Base-by-base conservation (phyloP, 2,113 vertebrate species). In the Siniperca chuatsi region DNA sequence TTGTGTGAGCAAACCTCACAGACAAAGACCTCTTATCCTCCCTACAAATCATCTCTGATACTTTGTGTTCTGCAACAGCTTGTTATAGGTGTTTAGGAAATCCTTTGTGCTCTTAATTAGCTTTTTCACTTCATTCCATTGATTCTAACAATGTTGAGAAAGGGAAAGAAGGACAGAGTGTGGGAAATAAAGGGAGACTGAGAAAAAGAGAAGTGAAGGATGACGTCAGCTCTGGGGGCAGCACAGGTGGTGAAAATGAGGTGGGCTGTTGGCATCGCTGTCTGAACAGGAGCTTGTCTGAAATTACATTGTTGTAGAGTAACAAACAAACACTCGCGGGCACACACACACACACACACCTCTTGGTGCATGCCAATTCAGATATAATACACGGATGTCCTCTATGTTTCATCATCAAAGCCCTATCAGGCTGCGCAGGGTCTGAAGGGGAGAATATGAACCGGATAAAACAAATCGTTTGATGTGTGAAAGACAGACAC, bases 381-480 rank as follows among this genome's bases (percentile, higher is more conserved):
- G 90, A 93, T 91, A 92, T 91, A 93, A 93, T 92, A 92, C 93
- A 91, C 84, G 92, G 93, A 95, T 96, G 95, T 96, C 95, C 95
- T 96, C 92, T 73, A 86, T 85, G 91, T 96, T 96, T 96, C 95
- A 96, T 96, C 95, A 96, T 96, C 96, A 96, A 96, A 96, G 95
- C 89, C 74, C 83, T 89, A 94, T 91, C 92, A 92, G 89, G 90
- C 92, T 87, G 90, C 80, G 79, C 89, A 85, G 89, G 92, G 94
- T 94, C 93, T 95, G 93, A 94, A 94, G 93, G 92, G 92, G 91
- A 94, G 93, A 95, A 95, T 95, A 96, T 94, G 95, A 94, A 96
- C 87, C 95, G 93, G 94, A 96, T 96, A 96, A 95, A 95, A 95
- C 95, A 96, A 96, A 96, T 95, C 93, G 93, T 96, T 96, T 96